phyloP scores from a whole-genome alignment of 2,113 vertebrate species.

The Myocastor coypus region DNA sequence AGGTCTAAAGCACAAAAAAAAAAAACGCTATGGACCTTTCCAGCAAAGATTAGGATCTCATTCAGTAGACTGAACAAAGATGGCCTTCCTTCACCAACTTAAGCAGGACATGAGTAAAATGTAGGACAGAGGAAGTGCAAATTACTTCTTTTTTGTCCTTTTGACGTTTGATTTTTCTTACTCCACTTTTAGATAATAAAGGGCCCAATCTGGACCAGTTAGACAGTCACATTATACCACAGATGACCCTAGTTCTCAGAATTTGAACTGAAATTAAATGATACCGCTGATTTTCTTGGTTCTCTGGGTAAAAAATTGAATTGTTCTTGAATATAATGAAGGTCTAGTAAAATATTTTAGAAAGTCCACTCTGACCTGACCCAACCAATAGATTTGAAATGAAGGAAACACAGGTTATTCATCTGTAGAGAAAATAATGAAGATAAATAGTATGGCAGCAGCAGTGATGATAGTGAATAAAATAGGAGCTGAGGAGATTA shows the following conservation, averaged over 20 bases:
- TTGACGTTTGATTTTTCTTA: neutral
- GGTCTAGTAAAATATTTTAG: neutral
- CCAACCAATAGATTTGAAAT: neutral
- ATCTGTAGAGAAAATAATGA: neutral
- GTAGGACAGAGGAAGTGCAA: too few relatives aligned
- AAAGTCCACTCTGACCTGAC: neutral
- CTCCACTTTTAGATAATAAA: neutral
- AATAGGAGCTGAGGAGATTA: neutral
- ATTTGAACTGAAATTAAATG: neutral
- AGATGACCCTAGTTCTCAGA: neutral
- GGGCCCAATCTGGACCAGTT: neutral
- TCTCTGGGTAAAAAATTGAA: neutral
- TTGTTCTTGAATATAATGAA: neutral
- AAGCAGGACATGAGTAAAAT: neutral
- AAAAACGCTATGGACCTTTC: neutral
- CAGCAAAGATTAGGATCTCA: neutral
- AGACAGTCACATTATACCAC: neutral
- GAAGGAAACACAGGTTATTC: neutral
- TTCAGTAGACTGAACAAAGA: neutral
- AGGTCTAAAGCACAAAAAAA: neutral
- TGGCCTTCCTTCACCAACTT: neutral
- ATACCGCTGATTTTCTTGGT: neutral
- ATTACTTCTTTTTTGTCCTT: too few relatives aligned
- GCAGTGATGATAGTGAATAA: neutral
- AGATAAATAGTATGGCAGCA: neutral